These are phyloP conservation scores for Battus philenor DNA, from an alignment of 1,140 invertebrate genomes.

Conservation along the genomic window DNA sequence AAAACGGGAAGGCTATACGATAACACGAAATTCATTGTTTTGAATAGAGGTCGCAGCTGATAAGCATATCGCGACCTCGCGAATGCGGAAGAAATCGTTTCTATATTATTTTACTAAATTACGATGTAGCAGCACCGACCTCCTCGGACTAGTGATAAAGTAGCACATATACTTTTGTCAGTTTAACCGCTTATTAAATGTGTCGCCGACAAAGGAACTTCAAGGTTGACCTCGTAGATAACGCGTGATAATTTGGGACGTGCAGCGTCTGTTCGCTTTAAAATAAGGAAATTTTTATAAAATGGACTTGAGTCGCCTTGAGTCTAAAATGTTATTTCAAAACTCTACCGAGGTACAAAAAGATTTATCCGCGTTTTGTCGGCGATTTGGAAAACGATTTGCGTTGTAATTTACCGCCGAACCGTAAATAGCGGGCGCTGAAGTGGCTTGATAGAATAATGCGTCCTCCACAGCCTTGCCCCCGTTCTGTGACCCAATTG, in stretches of 20 bases:
- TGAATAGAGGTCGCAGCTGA: slow-evolving; percentile 48
- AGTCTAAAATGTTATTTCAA: too few species aligned
- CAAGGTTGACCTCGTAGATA: slow-evolving; percentile 69
- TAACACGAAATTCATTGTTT: slow-evolving; percentile 55
- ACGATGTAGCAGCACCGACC: slow-evolving; percentile 19
- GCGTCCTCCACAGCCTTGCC: slow-evolving; percentile 51
- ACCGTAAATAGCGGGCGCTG: slow-evolving; percentile 40
- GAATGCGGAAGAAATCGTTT: slow-evolving; percentile 47
- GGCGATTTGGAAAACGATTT: neutral
- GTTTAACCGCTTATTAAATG: slow-evolving; percentile 44
- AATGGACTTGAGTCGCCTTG: slow-evolving; percentile 3
- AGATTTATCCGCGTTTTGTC: too few species aligned
- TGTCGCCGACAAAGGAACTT: slow-evolving; percentile 49
- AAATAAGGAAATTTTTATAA: slow-evolving; percentile 28
- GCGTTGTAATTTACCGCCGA: slow-evolving; percentile 7
- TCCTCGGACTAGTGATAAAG: slow-evolving; percentile 15
- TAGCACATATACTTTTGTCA: slow-evolving; percentile 41
- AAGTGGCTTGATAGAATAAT: slow-evolving; percentile 63
- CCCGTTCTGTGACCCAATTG: slow-evolving; percentile 53
- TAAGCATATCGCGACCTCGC: slow-evolving; percentile 55
- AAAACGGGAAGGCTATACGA: slow-evolving; percentile 46
- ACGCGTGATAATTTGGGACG: slow-evolving; percentile 55
- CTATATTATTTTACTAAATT: slow-evolving; percentile 44
- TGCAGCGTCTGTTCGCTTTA: slow-evolving; percentile 31
- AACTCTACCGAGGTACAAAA: too few species aligned